phyloP scores from a whole-genome alignment of 2,888 invertebrate species.

The Melieria crassipennis region DNA sequence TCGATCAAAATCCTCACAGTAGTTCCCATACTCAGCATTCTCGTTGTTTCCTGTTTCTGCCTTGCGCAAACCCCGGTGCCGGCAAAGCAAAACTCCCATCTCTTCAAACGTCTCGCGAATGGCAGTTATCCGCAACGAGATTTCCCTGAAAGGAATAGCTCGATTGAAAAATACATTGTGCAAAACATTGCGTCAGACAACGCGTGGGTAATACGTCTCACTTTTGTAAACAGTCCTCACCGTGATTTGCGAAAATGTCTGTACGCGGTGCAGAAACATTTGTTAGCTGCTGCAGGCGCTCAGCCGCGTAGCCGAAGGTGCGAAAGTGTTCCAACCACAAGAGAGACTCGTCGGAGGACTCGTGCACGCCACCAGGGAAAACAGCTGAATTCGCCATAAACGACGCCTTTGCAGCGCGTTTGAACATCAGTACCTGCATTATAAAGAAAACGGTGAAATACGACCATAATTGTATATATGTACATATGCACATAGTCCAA shows the following conservation, averaged over 20 bases:
- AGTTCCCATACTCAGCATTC: slow-evolving; percentile 60
- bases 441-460: not conserved
- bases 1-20: slow-evolving; percentile 69
- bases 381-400: slow-evolving; percentile 65
- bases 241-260: slow-evolving; percentile 34
- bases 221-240: slow-evolving; percentile 32
- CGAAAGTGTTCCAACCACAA: slow-evolving; percentile 77
- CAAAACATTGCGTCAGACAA: no score
- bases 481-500: not conserved
- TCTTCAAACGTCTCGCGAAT: slow-evolving; percentile 93
- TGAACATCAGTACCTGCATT: slow-evolving; percentile 35
- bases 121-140: slow-evolving; percentile 84
- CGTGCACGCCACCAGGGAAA: slow-evolving; percentile 85
- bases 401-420: slow-evolving; percentile 36
- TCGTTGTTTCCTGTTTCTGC: not conserved
- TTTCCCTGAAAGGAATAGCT: slow-evolving; percentile 65
- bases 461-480: no score
- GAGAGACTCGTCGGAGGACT: slow-evolving; percentile 72
- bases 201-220: slow-evolving; percentile 3
- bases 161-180: not conserved
- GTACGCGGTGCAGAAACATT: slow-evolving; percentile 23
- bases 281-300: slow-evolving; percentile 65
- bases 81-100: slow-evolving; percentile 80
- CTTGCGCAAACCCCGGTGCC: slow-evolving; percentile 64
- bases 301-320: slow-evolving; percentile 69